phyloP scores from a whole-genome alignment of 2,888 invertebrate genomes.

The Brachypalpus laphriformis region DNA sequence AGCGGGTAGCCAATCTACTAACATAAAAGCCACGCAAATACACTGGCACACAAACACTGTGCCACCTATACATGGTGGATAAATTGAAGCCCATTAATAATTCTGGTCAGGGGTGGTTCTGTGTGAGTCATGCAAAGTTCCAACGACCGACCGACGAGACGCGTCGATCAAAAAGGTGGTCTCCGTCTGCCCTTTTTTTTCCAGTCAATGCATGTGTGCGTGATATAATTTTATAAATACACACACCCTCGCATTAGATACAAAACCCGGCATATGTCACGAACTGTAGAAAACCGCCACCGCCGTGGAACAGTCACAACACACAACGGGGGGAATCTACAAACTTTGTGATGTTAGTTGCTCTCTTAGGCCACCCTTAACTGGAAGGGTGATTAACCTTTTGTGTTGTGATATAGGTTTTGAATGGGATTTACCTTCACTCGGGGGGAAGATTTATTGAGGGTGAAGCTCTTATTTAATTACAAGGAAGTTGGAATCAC shows the following conservation, averaged over 20 bases:
- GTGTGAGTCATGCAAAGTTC: constrained; percentile 47
- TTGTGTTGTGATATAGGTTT: constrained; percentile 46
- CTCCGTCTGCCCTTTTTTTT: constrained; percentile 15
- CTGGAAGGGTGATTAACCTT: constrained; percentile 65
- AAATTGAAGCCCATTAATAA: constrained; percentile 69
- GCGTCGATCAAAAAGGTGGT: constrained; percentile 19
- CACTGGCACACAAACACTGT: background rate
- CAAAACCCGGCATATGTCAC: constrained; percentile 22
- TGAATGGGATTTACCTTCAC: constrained; percentile 48
- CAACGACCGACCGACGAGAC: background rate
- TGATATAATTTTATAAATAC: constrained; percentile 57
- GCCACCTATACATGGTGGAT: constrained; percentile 1
- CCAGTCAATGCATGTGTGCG: constrained; percentile 33
- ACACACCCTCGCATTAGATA: background rate
- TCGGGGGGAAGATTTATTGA: constrained; percentile 38
- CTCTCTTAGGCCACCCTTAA: constrained; percentile 20
- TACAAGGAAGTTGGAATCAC: constrained; percentile 49
- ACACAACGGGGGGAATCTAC: constrained; percentile 10
- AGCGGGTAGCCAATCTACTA: constrained; percentile 33
- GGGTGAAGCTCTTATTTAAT: constrained; percentile 66
- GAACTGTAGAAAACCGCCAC: constrained; percentile 24
- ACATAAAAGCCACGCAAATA: constrained; percentile 1
- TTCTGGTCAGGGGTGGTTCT: constrained; percentile 37
- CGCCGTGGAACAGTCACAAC: constrained; percentile 14
- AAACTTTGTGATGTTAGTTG: constrained; percentile 12